Percentiles rank a stretch among this genome's conserved stretches.
phyloP scores from a whole-genome alignment of 2,113 vertebrate genomes.

The Perccottus glenii region DNA sequence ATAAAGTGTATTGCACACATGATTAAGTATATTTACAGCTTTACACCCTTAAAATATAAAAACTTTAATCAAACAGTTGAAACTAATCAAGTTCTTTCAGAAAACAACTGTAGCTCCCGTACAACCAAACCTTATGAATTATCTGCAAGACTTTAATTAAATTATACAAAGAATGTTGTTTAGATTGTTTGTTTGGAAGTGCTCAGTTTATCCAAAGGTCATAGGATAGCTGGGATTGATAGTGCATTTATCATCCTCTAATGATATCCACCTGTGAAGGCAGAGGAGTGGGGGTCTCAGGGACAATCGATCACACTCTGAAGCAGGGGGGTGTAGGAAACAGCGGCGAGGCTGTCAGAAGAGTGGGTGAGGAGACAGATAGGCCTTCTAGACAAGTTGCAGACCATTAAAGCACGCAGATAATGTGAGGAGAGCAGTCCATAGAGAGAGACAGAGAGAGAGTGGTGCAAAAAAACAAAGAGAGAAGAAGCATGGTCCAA shows the following conservation, averaged over 20 bases:
- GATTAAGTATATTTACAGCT: too few relatives aligned
- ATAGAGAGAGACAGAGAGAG: conserved; percentile 26
- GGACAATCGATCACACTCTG: conserved; percentile 73
- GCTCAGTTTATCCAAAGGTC: conserved; percentile 21
- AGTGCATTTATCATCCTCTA: conserved; percentile 57
- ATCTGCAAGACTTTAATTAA: neutral
- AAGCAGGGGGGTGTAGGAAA: conserved; percentile 44
- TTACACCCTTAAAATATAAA: too few relatives aligned
- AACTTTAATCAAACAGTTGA: too few relatives aligned
- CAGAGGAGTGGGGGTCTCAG: conserved; percentile 41
- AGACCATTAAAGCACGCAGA: conserved; percentile 76
- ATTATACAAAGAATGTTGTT: neutral
- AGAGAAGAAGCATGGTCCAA: conserved; percentile 25
- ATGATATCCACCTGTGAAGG: conserved; percentile 72
- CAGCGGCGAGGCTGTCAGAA: conserved; percentile 51
- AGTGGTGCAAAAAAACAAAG: conserved; percentile 22
- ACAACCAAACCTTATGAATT: neutral
- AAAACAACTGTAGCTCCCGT: too few relatives aligned
- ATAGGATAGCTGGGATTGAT: conserved; percentile 28
- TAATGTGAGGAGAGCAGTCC: conserved; percentile 62
- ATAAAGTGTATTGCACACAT: too few relatives aligned
- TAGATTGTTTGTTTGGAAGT: neutral
- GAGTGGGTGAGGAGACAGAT: conserved; percentile 70
- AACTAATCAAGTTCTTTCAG: too few relatives aligned
- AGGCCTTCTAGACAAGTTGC: conserved; percentile 67